Conservation (phyloP, 2,888 invertebrate species). For the Eristalinus sepulchralis region DNA sequence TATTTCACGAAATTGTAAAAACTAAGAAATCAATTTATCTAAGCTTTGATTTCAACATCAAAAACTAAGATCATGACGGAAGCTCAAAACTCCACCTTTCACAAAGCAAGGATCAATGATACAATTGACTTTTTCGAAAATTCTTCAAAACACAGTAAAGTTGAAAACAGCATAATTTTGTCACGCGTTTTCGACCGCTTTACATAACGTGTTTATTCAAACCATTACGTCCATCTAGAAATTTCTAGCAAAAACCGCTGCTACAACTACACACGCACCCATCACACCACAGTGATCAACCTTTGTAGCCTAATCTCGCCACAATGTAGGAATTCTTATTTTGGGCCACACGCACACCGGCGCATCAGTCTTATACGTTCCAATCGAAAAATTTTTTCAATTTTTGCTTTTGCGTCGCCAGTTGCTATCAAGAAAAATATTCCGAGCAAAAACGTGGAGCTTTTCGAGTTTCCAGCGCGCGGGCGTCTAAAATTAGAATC, state of each 20-base stretch:
- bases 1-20: too few relatives aligned
- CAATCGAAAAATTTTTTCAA: constrained; percentile 28
- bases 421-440: constrained; percentile 41
- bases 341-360: constrained; percentile 37
- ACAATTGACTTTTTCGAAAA: not conserved
- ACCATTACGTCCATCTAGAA: constrained; percentile 4
- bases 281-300: constrained; percentile 17
- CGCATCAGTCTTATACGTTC: constrained; percentile 46
- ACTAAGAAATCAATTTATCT: too few relatives aligned
- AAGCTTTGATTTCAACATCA: too few relatives aligned
- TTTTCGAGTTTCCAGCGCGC: constrained; percentile 40
- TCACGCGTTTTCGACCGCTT: constrained; percentile 14
- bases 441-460: constrained; percentile 56
- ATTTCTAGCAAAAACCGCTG: constrained; percentile 8
- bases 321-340: not conserved
- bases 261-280: not conserved
- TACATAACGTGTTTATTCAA: constrained; percentile 8
- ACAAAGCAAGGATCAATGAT: not conserved
- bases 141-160: constrained; percentile 13
- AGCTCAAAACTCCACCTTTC: not conserved
- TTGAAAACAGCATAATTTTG: constrained; percentile 30
- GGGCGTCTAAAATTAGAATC: constrained; percentile 33
- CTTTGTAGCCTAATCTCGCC: constrained; percentile 23
- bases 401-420: constrained; percentile 22
- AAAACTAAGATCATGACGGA: too few relatives aligned